Base-by-base conservation (phyloP, 92 coral and sea anemone species). In the Phenganax subtilis region DNA sequence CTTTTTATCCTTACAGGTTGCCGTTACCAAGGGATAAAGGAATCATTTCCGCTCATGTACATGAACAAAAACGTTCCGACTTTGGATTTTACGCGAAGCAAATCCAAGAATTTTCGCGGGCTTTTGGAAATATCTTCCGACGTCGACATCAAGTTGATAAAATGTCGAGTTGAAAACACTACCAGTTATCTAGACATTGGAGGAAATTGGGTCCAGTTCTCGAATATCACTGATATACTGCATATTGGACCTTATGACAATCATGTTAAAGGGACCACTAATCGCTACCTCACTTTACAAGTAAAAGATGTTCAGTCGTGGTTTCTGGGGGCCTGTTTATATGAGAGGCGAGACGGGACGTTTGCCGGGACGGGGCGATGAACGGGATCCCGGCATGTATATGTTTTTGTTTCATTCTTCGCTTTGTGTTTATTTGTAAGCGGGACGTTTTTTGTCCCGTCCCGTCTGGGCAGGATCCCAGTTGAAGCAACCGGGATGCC, bases 201-300 rank as follows among this genome's bases (percentile, higher is more conserved):
- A 11, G 81, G 81, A 7, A 8, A 76, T 7, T 76, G 81, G 81
- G 17, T 37, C 1, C 54, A 51, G 20, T 10, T 76, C 28, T n/a
- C 66, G 0, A 76, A 76, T 37, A 56, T 76, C 12, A 57, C 17
- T 57, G 54, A 76, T 51, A 16, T 57, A 5, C 27, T 76, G 52
- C 28, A 10, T 30, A 28, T 58, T 56, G 37, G 51, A 3, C 53
- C 37, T 51, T 7, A 37, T 27, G 52, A 57, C 3, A 67, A 51
- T 16, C 81, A 8, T 28, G 10, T 54, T 3, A 5, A 37, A 2
- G 68, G 25, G 7, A 14, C 66, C 9, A 8, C 27, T 12, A 6
- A 4, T 25, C 68, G 68, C 59, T 58, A 76, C 64, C 64, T 76
- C 54, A 57, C 55, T 51, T 27, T 76, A 20, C 29, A 76, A 27